Percentiles rank a stretch among this genome's conserved stretches.
These are phyloP conservation scores for Pollachius pollachius DNA, from an alignment of 2,113 vertebrate species.

Conservation along the genomic window DNA sequence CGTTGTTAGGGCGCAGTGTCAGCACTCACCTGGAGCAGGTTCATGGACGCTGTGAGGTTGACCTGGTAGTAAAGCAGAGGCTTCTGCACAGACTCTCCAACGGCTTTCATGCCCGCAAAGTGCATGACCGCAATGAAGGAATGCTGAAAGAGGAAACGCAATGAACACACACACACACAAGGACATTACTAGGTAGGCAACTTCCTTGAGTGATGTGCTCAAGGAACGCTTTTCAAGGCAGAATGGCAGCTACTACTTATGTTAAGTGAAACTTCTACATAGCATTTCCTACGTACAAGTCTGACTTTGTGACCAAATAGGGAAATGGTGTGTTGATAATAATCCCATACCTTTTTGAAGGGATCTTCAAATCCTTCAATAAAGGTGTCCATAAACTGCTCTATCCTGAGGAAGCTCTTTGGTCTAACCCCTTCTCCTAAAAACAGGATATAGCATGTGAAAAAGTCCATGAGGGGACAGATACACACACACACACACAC, in stretches of 20 bases:
- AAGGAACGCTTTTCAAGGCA: neutral
- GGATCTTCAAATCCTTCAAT: slow-evolving; percentile 81
- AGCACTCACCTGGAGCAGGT: slow-evolving; percentile 86
- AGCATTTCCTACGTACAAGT: too few relatives aligned
- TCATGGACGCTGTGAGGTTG: slow-evolving; percentile 91
- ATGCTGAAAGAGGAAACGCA: slow-evolving; percentile 42
- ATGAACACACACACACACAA: too few relatives aligned
- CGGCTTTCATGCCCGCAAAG: slow-evolving; percentile 93
- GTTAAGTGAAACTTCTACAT: neutral
- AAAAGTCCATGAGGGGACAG: neutral
- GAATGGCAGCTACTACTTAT: neutral
- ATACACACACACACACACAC: neutral
- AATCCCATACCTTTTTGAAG: slow-evolving; percentile 80
- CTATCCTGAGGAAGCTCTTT: slow-evolving; percentile 85
- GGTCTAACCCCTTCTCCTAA: slow-evolving; percentile 77
- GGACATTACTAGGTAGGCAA: too few relatives aligned
- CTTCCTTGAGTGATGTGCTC: neutral
- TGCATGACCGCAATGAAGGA: slow-evolving; percentile 89
- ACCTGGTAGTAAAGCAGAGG: slow-evolving; percentile 93
- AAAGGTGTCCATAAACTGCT: slow-evolving; percentile 74
- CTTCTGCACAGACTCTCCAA: slow-evolving; percentile 92
- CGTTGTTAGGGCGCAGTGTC: too few relatives aligned
- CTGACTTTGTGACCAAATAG: neutral
- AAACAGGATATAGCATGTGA: neutral
- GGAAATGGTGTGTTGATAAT: neutral